A percentile compares a stretch with the other conserved stretches of the same genome.
phyloP scores from a whole-genome alignment of 2,888 invertebrate genomes.

The Synanthedon tipuliformis region DNA sequence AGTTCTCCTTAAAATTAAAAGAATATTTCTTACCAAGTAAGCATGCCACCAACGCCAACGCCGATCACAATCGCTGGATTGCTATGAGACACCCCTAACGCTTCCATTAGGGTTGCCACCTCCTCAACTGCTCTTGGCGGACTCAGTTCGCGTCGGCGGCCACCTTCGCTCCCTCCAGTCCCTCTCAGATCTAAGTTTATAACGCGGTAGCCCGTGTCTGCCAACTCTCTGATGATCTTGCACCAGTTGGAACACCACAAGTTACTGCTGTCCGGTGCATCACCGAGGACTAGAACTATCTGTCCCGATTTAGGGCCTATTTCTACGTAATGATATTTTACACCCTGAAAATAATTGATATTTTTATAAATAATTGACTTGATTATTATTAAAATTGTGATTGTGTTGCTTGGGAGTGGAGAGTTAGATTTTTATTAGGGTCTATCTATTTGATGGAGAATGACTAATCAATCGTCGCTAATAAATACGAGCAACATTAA shows the following conservation, averaged over 20 bases:
- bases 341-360: constrained; percentile 36
- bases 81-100: constrained; percentile 40
- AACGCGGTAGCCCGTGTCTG: constrained; percentile 42
- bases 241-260: constrained; percentile 50
- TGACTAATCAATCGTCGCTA: too few species aligned
- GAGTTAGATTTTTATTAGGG: too few species aligned
- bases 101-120: constrained; percentile 35
- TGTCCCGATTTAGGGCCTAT: constrained; percentile 47
- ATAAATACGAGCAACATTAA: too few species aligned
- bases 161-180: constrained; percentile 54
- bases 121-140: constrained; percentile 54
- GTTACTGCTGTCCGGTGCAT: constrained; percentile 48
- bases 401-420: too few species aligned
- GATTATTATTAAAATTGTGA: too few species aligned
- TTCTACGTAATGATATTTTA: constrained; percentile 62
- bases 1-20: constrained; percentile 1
- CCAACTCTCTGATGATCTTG: constrained; percentile 32
- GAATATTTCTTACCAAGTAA: constrained; percentile 47
- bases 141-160: constrained; percentile 36
- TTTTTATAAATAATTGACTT: too few species aligned
- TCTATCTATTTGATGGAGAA: too few species aligned
- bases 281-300: constrained; percentile 45
- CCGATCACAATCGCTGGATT: constrained; percentile 49
- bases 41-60: constrained; percentile 58
- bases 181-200: constrained; percentile 56